Base-by-base conservation (phyloP, 1,140 invertebrate genomes). In the Aleiodes sp. region DNA sequence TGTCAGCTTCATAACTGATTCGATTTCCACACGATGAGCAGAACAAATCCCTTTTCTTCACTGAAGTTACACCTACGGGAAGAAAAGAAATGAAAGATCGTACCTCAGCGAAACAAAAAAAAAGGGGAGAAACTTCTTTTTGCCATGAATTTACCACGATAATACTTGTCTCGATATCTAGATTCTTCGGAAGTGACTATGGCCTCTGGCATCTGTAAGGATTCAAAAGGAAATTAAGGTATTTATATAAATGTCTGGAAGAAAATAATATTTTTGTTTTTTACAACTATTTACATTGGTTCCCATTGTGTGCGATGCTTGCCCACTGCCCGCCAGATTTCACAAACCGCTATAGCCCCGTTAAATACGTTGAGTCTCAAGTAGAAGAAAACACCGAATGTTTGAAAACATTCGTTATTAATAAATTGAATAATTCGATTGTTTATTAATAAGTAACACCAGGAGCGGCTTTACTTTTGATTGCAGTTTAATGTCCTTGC, bases 1-100 rank as follows among this genome's bases (percentile, higher is more conserved):
- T 71, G 35, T 74, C 65, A 10, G 46, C 6, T 28, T 69, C 12
- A 0, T 57, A 2, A 63, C 56, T 72, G 24, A 77, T 35, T 43
- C 19, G 14, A 64, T 76, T 76, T 2, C 72, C 72, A 71, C 76
- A 77, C 0, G 72, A 67, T 16, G 60, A 31, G 61, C 76, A 77
- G 8, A 6, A 12, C 19, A 76, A 14, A 37, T 62, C 19, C 9
- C 59, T 16, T 43, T 8, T 4, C 21, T 24, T 52, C 46, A 52
- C 46, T 9, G 46, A 52, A 2, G 46, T 24, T 9, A 52, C 10
- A 52, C 46, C 46, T 52, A 52, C 46, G 7, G 26, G 2, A 24
- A 12, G 4, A 52, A 19, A 52, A 52, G 12, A 52, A 52, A 4
- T 2, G 16, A 52, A 52, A 10, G 26, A 52, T 26, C 8, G 16